Evolutionary conservation across 35 echinoderm and acorn worm species (phyloP).

Genomic region (Diadema setosum): DNA sequence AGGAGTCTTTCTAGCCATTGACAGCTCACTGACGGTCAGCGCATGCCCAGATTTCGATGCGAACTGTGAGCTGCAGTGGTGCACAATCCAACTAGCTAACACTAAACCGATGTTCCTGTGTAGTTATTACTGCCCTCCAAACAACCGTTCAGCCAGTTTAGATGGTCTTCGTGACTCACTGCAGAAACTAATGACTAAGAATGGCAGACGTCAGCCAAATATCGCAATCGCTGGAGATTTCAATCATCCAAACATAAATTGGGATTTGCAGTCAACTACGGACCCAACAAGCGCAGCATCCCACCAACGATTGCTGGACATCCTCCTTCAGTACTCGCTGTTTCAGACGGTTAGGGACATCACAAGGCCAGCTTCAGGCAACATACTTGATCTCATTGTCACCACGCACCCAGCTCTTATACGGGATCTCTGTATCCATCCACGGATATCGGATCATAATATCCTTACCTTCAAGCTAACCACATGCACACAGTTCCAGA

Average conservation of each 20-base stretch:
- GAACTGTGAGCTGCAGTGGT: background rate
- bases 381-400: slow-evolving; percentile 4
- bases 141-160: background rate
- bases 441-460: slow-evolving; percentile 21
- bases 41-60: slow-evolving; percentile 8
- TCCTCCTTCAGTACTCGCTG: background rate
- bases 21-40: background rate
- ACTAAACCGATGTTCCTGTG: background rate
- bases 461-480: slow-evolving; percentile 23
- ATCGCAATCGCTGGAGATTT: slow-evolving; percentile 12
- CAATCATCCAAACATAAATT: slow-evolving; percentile 24
- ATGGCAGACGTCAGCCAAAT: background rate
- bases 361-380: slow-evolving; percentile 25
- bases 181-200: background rate
- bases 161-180: background rate
- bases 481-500: background rate
- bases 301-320: background rate
- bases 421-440: background rate
- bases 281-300: background rate
- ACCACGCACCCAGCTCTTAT: slow-evolving; percentile 27
- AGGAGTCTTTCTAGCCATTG: slow-evolving; percentile 1
- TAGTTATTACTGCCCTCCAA: too few relatives aligned
- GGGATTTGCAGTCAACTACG: background rate
- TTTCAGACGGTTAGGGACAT: background rate
- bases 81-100: background rate